Conservation (phyloP, 1,140 invertebrate genomes). For the Heliothis subflexa region DNA sequence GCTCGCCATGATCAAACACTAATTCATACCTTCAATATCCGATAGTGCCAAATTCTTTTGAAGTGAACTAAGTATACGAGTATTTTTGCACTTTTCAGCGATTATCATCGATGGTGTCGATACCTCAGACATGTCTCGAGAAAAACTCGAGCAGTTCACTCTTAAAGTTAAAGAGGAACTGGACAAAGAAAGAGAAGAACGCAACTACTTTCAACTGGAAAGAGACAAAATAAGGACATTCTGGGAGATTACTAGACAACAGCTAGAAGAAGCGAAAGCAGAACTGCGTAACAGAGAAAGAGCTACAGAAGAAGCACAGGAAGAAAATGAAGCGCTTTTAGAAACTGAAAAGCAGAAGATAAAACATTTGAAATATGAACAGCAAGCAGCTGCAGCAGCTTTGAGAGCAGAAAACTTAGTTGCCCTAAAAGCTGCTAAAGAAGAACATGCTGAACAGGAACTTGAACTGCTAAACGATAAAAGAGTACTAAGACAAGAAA, state of each 20-base stretch:
- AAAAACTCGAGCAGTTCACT: slow-evolving; percentile 96
- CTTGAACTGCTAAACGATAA: slow-evolving; percentile 93
- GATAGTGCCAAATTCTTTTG: too few relatives aligned
- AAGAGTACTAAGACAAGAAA: slow-evolving; percentile 89
- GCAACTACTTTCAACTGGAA: slow-evolving; percentile 98
- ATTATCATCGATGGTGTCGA: slow-evolving; percentile 95
- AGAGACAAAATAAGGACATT: slow-evolving; percentile 97
- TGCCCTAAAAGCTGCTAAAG: slow-evolving; percentile 81
- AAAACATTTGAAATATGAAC: slow-evolving; percentile 96
- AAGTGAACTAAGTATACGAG: not conserved
- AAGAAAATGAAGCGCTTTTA: slow-evolving; percentile 94
- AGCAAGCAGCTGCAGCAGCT: slow-evolving; percentile 93
- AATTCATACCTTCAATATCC: too few relatives aligned
- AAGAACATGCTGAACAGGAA: slow-evolving; percentile 90
- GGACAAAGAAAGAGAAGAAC: slow-evolving; percentile 96
- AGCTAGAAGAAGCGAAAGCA: slow-evolving; percentile 93
- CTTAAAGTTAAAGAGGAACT: slow-evolving; percentile 95
- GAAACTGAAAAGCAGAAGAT: slow-evolving; percentile 97
- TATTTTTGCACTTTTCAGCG: slow-evolving; percentile 65
- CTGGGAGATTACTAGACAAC: slow-evolving; percentile 95
- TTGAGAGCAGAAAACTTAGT: slow-evolving; percentile 87
- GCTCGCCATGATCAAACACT: too few relatives aligned
- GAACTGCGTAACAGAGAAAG: slow-evolving; percentile 93
- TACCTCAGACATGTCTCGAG: slow-evolving; percentile 96
- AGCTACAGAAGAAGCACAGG: slow-evolving; percentile 94